These are phyloP conservation scores for Mesitornis unicolor DNA, from an alignment of 2,113 vertebrate species.

Conservation along the genomic window DNA sequence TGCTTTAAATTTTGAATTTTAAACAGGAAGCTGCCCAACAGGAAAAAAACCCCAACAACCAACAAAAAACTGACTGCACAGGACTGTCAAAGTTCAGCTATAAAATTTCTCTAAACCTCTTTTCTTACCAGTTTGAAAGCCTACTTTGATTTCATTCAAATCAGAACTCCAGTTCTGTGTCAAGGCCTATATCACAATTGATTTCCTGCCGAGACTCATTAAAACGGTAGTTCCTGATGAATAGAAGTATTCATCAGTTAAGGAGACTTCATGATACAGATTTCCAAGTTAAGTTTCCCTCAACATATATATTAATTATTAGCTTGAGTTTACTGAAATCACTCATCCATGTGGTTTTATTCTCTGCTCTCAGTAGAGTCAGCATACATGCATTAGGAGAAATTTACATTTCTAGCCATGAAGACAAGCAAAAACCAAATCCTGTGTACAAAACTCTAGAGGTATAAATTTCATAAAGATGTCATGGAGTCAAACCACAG, in stretches of 20 bases:
- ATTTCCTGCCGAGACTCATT: constrained; percentile 20
- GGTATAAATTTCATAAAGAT: constrained; percentile 9
- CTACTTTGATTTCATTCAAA: neutral
- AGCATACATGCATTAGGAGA: neutral
- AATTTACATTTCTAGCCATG: neutral
- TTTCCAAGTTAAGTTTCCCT: neutral
- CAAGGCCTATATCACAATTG: constrained; percentile 31
- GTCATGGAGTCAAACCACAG: constrained; percentile 8
- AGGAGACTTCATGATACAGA: neutral
- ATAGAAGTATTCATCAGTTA: constrained; percentile 37
- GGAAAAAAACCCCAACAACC: no score
- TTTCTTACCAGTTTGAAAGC: neutral
- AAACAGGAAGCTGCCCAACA: constrained; percentile 14
- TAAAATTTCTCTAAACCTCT: neutral
- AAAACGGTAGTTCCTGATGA: constrained; percentile 48
- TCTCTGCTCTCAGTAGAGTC: neutral
- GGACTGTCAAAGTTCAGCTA: neutral
- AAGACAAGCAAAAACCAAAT: constrained; percentile 8
- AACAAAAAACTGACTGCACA: neutral
- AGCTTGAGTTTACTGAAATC: neutral
- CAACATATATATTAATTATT: neutral
- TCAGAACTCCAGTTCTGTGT: neutral
- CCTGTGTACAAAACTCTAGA: neutral
- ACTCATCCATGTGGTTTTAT: neutral
- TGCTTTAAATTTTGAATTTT: neutral